phyloP scores from a whole-genome alignment of 2,888 invertebrate species.

The Ormyrus pomaceus region DNA sequence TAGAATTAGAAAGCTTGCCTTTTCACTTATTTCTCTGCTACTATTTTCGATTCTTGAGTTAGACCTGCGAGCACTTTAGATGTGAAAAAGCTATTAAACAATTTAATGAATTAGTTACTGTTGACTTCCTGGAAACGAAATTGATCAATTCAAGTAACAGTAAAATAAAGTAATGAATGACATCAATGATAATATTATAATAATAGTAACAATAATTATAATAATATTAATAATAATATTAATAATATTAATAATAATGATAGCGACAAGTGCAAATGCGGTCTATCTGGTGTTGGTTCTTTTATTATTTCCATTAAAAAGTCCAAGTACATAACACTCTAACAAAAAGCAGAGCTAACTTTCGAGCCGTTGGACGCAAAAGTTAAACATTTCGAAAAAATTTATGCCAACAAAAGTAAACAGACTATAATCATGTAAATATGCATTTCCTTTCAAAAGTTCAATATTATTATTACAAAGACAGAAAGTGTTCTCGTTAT shows the following conservation, averaged over 20 bases:
- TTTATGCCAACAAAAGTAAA: not conserved
- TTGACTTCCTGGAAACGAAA: conserved; percentile 6
- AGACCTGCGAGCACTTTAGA: conserved; percentile 22
- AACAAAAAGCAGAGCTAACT: conserved; percentile 68
- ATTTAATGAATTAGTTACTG: conserved; percentile 8
- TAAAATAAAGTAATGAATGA: conserved; percentile 21
- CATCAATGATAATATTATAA: conserved; percentile 26
- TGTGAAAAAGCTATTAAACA: not conserved
- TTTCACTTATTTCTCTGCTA: conserved; percentile 20
- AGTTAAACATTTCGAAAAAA: conserved; percentile 30
- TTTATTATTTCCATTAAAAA: conserved; percentile 64
- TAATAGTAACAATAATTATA: conserved; percentile 18
- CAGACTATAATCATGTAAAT: conserved; percentile 30
- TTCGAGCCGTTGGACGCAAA: conserved; percentile 51
- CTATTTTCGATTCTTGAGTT: conserved; percentile 39
- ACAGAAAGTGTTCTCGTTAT: conserved; percentile 31
- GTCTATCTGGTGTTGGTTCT: conserved; percentile 56
- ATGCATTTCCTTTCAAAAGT: conserved; percentile 26
- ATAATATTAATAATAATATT: conserved; percentile 28
- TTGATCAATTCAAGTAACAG: conserved; percentile 25
- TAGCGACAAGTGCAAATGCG: conserved; percentile 46
- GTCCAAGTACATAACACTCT: conserved; percentile 69
- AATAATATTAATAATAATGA: conserved; percentile 35
- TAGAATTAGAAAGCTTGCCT: conserved; percentile 11
- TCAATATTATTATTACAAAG: conserved; percentile 10